These are phyloP conservation scores for Clarias batrachus DNA, from an alignment of 2,113 vertebrate genomes.

Conservation along the genomic window DNA sequence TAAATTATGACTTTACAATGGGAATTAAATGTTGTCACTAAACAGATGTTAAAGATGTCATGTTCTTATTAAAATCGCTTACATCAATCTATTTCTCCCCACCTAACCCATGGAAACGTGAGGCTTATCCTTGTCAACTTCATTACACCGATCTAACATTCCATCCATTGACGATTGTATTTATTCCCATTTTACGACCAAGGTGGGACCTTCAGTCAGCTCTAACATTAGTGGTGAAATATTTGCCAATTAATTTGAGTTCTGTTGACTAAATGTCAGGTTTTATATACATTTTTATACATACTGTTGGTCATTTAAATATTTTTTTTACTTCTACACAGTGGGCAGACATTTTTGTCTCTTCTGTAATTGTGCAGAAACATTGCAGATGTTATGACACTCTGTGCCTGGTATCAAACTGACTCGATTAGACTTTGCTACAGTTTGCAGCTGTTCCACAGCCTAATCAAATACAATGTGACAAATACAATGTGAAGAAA, in stretches of 20 bases:
- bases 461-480: no score
- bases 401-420: neutral
- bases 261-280: neutral
- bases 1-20: neutral
- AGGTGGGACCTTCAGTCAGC: no score
- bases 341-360: neutral
- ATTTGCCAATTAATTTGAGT: neutral
- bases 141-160: neutral
- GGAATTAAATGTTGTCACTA: neutral
- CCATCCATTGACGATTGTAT: no score
- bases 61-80: neutral
- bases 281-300: neutral
- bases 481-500: no score
- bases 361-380: neutral
- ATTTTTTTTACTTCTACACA: neutral
- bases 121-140: neutral
- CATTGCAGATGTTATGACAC: neutral
- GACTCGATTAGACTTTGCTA: neutral
- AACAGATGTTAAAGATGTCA: no score
- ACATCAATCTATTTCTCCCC: neutral
- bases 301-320: neutral
- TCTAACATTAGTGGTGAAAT: neutral
- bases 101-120: neutral
- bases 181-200: no score
- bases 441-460: neutral